Conservation (phyloP, 2,888 invertebrate genomes). For the Drosophila borborema region DNA sequence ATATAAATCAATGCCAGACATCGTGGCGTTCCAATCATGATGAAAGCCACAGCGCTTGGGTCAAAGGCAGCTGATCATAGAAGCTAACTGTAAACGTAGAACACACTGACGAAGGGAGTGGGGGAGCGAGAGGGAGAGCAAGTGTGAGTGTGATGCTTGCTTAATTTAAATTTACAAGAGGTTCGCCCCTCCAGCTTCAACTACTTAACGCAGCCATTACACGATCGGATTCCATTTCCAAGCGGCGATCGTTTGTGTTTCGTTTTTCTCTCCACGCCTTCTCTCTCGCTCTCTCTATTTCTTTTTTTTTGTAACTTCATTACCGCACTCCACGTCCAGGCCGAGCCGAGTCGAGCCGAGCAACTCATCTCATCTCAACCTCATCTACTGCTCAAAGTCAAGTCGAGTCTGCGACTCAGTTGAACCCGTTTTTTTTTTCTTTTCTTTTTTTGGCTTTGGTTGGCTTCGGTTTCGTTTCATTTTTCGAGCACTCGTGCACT, state of each 20-base stretch:
- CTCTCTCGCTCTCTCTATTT: neutral
- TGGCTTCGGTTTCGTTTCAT: conserved; percentile 77
- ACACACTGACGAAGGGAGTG: neutral
- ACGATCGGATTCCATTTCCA: conserved; percentile 67
- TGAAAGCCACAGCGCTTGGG: conserved; percentile 62
- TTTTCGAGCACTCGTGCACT: conserved; percentile 78
- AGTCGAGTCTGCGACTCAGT: conserved; percentile 29
- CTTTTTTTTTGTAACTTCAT: conserved; percentile 71
- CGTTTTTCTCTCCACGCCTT: neutral
- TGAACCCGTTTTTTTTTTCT: conserved; percentile 33
- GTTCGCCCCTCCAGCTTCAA: conserved; percentile 59
- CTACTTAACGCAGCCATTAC: conserved; percentile 82
- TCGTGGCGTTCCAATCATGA: conserved; percentile 61
- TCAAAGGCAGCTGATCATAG: conserved; percentile 73
- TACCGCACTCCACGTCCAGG: conserved; percentile 71
- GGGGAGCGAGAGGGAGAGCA: conserved; percentile 21
- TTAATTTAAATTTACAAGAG: conserved; percentile 80
- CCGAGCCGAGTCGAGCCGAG: conserved; percentile 3
- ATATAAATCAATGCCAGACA: conserved; percentile 70
- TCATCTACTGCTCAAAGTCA: conserved; percentile 64
- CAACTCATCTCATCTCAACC: conserved; percentile 31
- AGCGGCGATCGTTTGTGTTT: conserved; percentile 60
- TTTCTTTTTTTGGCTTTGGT: conserved; percentile 14
- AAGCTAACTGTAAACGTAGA: conserved; percentile 61
- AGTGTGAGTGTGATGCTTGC: conserved; percentile 44